Evolutionary conservation across 1,140 invertebrate genomes (phyloP).

Genomic region (Sweltsa coloradensis): DNA sequence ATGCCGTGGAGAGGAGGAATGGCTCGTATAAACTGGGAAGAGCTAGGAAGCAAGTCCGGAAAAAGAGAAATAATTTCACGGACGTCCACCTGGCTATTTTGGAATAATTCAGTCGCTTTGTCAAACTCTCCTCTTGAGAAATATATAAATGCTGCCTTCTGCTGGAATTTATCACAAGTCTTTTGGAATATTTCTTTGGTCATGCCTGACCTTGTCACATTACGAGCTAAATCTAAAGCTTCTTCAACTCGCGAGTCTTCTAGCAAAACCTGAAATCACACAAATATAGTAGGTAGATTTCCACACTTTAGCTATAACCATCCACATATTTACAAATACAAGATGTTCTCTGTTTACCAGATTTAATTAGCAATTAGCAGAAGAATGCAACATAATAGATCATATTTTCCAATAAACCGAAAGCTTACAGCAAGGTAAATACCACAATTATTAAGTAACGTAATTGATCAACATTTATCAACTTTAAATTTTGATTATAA

Average conservation of each 20-base stretch:
- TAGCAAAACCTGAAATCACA: constrained; percentile 31
- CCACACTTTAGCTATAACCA: no score
- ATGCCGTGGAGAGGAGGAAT: constrained; percentile 34
- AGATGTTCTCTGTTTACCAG: no score
- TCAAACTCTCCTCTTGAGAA: constrained; percentile 34
- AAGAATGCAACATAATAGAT: no score
- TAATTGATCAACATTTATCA: no score
- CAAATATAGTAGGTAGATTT: no score
- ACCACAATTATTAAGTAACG: no score
- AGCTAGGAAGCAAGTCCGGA: constrained; percentile 3
- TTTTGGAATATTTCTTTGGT: constrained; percentile 31
- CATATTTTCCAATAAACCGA: no score
- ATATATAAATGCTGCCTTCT: constrained; percentile 37
- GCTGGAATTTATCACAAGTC: constrained; percentile 28
- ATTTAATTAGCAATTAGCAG: no score
- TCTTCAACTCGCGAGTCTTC: constrained; percentile 33
- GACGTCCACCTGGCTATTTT: constrained; percentile 30
- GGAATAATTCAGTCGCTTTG: constrained; percentile 32
- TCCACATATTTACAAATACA: no score
- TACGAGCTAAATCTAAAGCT: constrained; percentile 34
- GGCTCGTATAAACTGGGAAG: constrained; percentile 19
- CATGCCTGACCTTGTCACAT: constrained; percentile 31
- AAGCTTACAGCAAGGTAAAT: no score
- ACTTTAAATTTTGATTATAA: no score
- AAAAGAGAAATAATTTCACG: constrained; percentile 28